Evolutionary conservation across 2,113 vertebrate species (phyloP).

Genomic region (Thryonomys swinderianus): DNA sequence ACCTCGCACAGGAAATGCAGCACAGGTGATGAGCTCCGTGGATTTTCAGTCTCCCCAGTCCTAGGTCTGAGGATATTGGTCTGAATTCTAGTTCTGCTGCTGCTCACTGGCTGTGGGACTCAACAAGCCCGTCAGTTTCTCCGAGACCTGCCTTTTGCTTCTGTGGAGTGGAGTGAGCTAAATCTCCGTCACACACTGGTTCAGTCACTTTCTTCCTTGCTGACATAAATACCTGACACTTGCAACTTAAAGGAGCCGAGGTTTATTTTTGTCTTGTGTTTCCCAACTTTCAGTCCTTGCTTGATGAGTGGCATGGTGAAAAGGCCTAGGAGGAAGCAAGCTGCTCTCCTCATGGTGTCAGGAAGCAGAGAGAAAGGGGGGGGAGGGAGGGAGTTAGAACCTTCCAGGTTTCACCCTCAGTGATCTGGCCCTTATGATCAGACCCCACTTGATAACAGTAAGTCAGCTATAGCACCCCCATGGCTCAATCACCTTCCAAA

Average conservation of each 20-base stretch:
- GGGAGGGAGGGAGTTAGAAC: not conserved
- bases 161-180: not conserved
- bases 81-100: not conserved
- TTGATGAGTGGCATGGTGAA: not conserved
- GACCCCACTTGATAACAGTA: not conserved
- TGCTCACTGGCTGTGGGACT: not conserved
- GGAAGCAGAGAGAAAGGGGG: not conserved
- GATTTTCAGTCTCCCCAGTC: not conserved
- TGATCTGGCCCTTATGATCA: not conserved
- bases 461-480: not conserved
- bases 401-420: not conserved
- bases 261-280: not conserved
- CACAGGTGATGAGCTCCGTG: not conserved
- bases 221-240: not conserved
- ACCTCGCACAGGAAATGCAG: not conserved
- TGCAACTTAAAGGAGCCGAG: not conserved
- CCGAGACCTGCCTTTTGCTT: constrained; percentile 14
- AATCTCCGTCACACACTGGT: not conserved
- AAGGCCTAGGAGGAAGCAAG: not conserved
- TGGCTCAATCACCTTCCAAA: not conserved
- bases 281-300: not conserved
- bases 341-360: not conserved
- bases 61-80: not conserved
- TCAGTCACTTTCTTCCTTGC: not conserved
- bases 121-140: not conserved